Evolutionary conservation across 2,888 invertebrate species (phyloP), one percentile per base, ranked within the genome.

Genomic region (Euzophera pinguis): DNA sequence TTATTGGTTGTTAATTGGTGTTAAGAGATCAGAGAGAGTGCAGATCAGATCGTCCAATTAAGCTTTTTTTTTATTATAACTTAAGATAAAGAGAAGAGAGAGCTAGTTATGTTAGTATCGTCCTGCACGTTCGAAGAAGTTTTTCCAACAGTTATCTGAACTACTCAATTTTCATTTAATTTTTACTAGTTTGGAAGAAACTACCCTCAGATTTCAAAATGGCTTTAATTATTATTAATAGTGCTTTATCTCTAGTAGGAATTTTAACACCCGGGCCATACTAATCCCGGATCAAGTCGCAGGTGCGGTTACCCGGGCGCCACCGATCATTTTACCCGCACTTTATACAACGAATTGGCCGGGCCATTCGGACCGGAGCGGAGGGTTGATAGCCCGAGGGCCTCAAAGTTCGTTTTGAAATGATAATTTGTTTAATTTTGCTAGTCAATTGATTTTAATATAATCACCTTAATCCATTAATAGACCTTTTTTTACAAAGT

Each of bases 201-300:
- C n/a, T n/a, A n/a, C n/a, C n/a, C 27, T 8, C 14, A 9, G 9
- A 14, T 29, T 0, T 7, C 1, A 37, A 49, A 29, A 27, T 14
- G 32, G 39, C 29, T 38, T 70, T 71, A 74, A 75, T 72, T 72
- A 69, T 62, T 60, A 71, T 69, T 79, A 84, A 84, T 62, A 65
- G 64, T 68, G 72, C 73, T 84, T 78, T 78, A 80, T 80, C 78
- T 78, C 73, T 70, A n/a, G 79, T 77, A 75, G 75, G 69, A 71
- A 65, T 75, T 72, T 80, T 71, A 72, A 72, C 73, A 63, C 62
- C 63, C 76, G 67, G 62, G 67, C 35, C 27, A 16, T n/a, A 12
- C 58, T 75, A 74, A 75, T 75, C 73, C 76, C 65, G 78, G 75
- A 78, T 79, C 77, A 78, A 60, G 75, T 67, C 78, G 68, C 81